Evolutionary conservation across 2,797 vertebrate genomes (phyloP), one percentile per base, ranked within the genome.

Genomic region (Enteromius afrohamiltoni): DNA sequence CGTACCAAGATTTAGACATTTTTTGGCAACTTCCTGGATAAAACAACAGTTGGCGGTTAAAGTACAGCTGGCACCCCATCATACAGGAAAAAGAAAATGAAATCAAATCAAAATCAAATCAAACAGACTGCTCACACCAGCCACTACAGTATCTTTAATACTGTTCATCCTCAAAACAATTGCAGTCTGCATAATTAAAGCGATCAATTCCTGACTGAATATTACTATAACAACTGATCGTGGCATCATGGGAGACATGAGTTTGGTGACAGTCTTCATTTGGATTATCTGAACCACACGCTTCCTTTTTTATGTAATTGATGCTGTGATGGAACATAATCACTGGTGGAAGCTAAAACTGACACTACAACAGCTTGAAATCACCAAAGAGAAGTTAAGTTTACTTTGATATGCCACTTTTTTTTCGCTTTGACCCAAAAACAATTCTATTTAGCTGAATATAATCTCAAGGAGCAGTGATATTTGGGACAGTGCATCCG

Each of bases 371-470:
- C 9, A 23, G 5, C 53, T 60, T 42, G 9, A 77, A 77, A 29
- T 3, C 13, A 23, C 23, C 19, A 71, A 71, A n/a, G 23, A 23
- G 67, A 71, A 71, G 37, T 34, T n/a, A 71, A 4, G 70, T 34
- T 16, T 60, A 80, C 53, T 60, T 80, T 62, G 40, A 80, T 47
- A 55, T 1, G 68, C 55, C 23, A 74, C 16, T 82, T 74, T 62
- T 62, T 76, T 42, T 47, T 17, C n/a, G 21, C 7, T 4, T 67
- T 62, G 79, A 85, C 84, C 84, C 79, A 71, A 82, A 85, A 85
- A 84, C 69, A 64, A 49, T 84, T 84, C 53, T 69, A 71, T 60
- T 64, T 62, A 70, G 64, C 79, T 70, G 45, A 55, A 77, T 77
- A 31, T 77, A 70, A 77, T 62, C 70, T 82, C 47, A 23, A 71